Base-by-base conservation (phyloP, 2,797 vertebrate genomes). In the Fistularia commersonii region DNA sequence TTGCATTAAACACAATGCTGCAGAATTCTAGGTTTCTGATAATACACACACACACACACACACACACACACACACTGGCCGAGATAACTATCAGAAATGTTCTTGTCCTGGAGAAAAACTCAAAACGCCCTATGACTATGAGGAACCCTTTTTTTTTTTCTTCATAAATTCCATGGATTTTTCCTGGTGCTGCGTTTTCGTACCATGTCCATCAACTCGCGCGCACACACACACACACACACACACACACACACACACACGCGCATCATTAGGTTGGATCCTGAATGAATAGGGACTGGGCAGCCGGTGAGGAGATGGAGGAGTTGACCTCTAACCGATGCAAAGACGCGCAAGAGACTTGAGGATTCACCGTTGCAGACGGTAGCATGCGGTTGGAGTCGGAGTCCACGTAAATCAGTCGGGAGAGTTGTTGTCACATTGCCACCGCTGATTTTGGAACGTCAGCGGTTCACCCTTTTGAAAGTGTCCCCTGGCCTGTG, bases 361-460 rank as follows among this genome's bases (percentile, higher is more conserved):
- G 47, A 81, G 48, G 69, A 79, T 66, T 69, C 77, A 37, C 37
- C 74, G 41, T 33, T 54, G 42, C 45, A 58, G 38, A 46, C 45
- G 41, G 9, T 60, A 46, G 40, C 32, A 46, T 52, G 53, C 69
- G n/a, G 6, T 56, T 68, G 15, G 13, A 51, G 23, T 52, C 44
- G 65, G 45, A 65, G 42, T 53, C 57, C 59, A 54, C 33, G 32
- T 1, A 54, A 37, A 23, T 23, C 48, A 43, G 32, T 41, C 12
- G 42, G 49, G 15, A 11, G 11, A 42, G 47, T 23, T 62, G 7
- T 45, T 32, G 52, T 43, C 39, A 14, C 14, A 31, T 58, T 50
- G 60, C 50, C 53, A 40, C 46, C 61, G 78, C 57, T 48, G 45
- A 10, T 56, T 45, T 44, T 10, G 3, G 67, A 44, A 51, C 56